phyloP scores from a whole-genome alignment of 2,797 vertebrate genomes.

The Sternotherus odoratus region DNA sequence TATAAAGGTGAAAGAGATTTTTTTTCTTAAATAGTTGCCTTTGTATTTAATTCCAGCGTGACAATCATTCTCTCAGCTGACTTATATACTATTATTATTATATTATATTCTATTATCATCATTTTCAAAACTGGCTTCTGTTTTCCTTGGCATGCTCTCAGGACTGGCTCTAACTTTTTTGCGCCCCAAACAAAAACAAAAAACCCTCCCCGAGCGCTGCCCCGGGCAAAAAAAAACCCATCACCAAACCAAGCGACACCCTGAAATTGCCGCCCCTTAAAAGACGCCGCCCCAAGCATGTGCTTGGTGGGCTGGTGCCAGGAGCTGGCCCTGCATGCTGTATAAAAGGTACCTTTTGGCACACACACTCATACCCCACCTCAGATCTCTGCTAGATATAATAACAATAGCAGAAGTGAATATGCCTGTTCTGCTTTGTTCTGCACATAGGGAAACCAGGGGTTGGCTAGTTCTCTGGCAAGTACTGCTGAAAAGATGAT shows the following conservation, averaged over 20 bases:
- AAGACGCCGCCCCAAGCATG: no score
- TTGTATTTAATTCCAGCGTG: background rate
- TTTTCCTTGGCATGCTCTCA: background rate
- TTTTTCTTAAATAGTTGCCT: background rate
- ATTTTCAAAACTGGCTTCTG: background rate
- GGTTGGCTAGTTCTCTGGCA: accelerated
- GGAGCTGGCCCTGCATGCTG: no score
- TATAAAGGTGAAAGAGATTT: background rate
- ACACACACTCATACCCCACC: background rate
- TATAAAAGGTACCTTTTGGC: background rate
- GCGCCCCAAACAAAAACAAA: no score
- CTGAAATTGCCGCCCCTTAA: no score
- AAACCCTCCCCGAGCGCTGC: no score
- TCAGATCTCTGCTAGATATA: accelerated
- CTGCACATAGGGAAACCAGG: background rate
- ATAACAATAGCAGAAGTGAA: background rate
- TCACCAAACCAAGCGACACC: no score
- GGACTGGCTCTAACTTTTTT: no score
- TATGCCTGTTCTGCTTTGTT: background rate
- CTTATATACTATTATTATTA: no score
- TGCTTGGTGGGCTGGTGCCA: no score
- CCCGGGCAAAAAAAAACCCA: no score
- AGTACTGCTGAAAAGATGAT: background rate
- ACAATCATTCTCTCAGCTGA: background rate
- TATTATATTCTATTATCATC: no score